A percentile compares a stretch with the other conserved stretches of the same genome.
Conservation (phyloP, 2,888 invertebrate species). For the Hofmannophila pseudospretella region DNA sequence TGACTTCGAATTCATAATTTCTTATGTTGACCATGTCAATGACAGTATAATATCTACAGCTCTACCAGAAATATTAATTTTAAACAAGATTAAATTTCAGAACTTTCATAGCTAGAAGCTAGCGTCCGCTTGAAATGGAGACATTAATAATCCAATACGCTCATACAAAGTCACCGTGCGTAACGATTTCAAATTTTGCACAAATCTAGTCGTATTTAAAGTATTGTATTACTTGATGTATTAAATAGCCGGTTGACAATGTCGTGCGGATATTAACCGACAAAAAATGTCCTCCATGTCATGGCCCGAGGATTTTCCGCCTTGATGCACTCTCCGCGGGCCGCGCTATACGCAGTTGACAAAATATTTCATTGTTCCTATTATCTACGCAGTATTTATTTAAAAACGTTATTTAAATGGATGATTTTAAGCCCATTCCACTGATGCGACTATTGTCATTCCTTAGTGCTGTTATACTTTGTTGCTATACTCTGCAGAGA, state of each 20-base stretch:
- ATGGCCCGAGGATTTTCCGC: conserved; percentile 77
- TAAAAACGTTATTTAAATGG: conserved; percentile 78
- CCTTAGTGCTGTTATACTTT: conserved; percentile 58
- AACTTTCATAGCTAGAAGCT: background rate
- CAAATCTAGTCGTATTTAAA: conserved; percentile 76
- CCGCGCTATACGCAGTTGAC: conserved; percentile 74
- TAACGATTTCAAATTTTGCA: conserved; percentile 75
- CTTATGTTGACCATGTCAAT: no score
- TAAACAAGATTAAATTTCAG: background rate
- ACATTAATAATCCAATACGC: conserved; percentile 63
- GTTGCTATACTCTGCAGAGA: no score
- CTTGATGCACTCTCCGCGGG: conserved; percentile 69
- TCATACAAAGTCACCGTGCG: conserved; percentile 63
- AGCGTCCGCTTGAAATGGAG: conserved; percentile 17
- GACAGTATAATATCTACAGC: no score
- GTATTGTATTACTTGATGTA: conserved; percentile 76
- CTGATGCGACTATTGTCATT: conserved; percentile 63
- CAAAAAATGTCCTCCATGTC: conserved; percentile 76
- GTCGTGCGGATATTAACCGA: conserved; percentile 76
- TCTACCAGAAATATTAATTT: no score
- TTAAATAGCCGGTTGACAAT: conserved; percentile 77
- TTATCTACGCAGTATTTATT: conserved; percentile 75
- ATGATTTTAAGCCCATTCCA: conserved; percentile 74
- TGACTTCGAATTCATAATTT: no score
- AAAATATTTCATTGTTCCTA: conserved; percentile 78